Evolutionary conservation across 2,113 vertebrate genomes (phyloP).

Genomic region (Prinia subflava): DNA sequence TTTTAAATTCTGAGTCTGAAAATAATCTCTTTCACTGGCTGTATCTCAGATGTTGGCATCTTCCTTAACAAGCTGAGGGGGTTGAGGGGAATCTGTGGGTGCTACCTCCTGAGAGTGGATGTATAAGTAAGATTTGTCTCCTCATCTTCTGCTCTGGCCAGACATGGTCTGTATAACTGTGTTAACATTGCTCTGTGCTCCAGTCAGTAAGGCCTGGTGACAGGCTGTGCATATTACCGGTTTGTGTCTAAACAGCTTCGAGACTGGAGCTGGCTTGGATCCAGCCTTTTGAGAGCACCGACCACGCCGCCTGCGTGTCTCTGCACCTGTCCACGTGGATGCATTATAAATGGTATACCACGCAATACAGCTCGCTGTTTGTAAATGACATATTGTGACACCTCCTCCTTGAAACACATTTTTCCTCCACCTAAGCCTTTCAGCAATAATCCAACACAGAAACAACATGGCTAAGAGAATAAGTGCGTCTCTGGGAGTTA

Average conservation of each 20-base stretch:
- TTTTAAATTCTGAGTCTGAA: not conserved
- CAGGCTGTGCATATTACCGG: constrained; percentile 40
- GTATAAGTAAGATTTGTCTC: not conserved
- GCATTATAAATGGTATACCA: not conserved
- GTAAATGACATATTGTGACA: constrained; percentile 23
- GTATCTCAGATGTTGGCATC: not conserved
- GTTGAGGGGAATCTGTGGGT: not conserved
- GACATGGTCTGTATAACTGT: not conserved
- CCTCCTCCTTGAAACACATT: constrained; percentile 6
- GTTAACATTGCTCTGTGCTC: not conserved
- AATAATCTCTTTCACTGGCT: not conserved
- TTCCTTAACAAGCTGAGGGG: not conserved
- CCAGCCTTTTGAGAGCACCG: constrained; percentile 44
- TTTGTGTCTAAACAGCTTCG: constrained; percentile 57
- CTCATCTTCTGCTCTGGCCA: not conserved
- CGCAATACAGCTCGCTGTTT: not conserved
- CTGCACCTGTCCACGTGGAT: constrained; percentile 52
- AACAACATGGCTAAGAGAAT: not conserved
- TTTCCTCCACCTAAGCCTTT: not conserved
- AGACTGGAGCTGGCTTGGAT: constrained; percentile 32
- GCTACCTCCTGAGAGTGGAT: not conserved
- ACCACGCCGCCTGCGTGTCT: constrained; percentile 24
- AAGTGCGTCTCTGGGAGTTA: not conserved
- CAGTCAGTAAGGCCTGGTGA: constrained; percentile 45
- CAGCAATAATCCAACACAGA: not conserved